Base-by-base conservation (phyloP, 2,888 invertebrate genomes). In the Machimus atricapillus region DNA sequence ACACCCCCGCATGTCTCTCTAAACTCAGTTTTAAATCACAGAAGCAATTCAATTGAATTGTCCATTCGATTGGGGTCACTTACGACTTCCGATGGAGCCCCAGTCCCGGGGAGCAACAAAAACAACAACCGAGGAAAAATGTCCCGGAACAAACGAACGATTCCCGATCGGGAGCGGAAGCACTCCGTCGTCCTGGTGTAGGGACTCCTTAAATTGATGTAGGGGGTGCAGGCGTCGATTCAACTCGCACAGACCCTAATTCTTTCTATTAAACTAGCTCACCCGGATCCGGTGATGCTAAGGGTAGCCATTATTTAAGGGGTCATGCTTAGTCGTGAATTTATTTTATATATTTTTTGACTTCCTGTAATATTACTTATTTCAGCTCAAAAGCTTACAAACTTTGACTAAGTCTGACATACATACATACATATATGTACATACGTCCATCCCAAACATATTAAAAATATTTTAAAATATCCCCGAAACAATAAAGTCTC, bases 41-140 rank as follows among this genome's bases (percentile, higher is more conserved):
- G 78, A 5, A 78, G 43, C 40, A 78, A 46, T 78, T 78, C 78
- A 43, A 78, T 78, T 40, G 78, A 78, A 78, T 78, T 76, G 76
- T 76, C 76, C 76, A 76, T 76, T 76, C 34, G 76, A 76, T 76
- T 37, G 76, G 76, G 76, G 76, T 37, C 76, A 76, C 76, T 76
- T 76, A 76, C 76, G 76, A 76, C 76, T 37, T 76, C 34, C 76
- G 31, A 76, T 76, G n/a, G 76, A 76, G 34, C 37, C 34, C 37
- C 8, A 19, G 19, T 34, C 27, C 34, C 14, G 19, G 66, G 16
- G 9, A 23, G 23, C 19, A 74, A 74, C 19, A 74, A 74, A 74
- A 74, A 74, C 23, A 34, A 74, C 23, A 74, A 16, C 5, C 7
- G 6, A 34, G n/a, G 40, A 76, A 76, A 76, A 37, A 37, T 76